Evolutionary conservation across 2,888 invertebrate species (phyloP), one percentile per base, ranked within the genome.

Genomic region (Eupithecia inturbata): DNA sequence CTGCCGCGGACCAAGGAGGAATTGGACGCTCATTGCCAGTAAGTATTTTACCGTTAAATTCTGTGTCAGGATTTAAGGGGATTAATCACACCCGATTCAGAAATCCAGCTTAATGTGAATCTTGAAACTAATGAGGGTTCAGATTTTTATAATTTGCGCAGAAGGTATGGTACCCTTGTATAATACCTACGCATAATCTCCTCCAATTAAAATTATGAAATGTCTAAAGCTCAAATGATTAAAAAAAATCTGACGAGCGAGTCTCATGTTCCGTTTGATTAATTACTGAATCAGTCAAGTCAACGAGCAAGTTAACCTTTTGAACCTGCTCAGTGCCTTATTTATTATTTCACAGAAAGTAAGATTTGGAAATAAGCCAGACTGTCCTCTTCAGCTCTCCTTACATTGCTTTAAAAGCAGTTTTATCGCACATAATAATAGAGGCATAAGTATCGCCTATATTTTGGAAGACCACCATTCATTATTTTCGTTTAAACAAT

Each of bases 21-120:
- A 76, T 83, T 94, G 16, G 93, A 94, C 70, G 89, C 90, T 0
- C 92, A 91, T 80, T 94, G 93, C 84, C 80, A 81, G 94, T 94
- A 71, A 88, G 90, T 84, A 80, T 63, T 22, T 53, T 22, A 53
- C 49, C 10, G 10, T 3, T 53, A 22, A 49, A 49, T n/a, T 49
- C 9, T n/a, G 49, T 49, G 49, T 49, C n/a, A 3, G 19, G 9
- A 49, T 49, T 45, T 19, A 45, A 45, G 16, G 6, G 16, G 41
- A 41, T 4, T 10, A 5, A 6, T 45, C n/a, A 19, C 49, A 22
- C n/a, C 49, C n/a, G n/a, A 49, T 49, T 49, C n/a, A 49, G n/a
- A 53, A 22, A 22, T 53, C 49, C 9, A 31, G 31, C 16, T 62
- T 57, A 53, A n/a, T 1, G 49, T 10, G 3, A 53, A 45, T 45